Evolutionary conservation across 2,113 vertebrate genomes (phyloP), one percentile per base, ranked within the genome.

Genomic region (Zapus hudsonius): DNA sequence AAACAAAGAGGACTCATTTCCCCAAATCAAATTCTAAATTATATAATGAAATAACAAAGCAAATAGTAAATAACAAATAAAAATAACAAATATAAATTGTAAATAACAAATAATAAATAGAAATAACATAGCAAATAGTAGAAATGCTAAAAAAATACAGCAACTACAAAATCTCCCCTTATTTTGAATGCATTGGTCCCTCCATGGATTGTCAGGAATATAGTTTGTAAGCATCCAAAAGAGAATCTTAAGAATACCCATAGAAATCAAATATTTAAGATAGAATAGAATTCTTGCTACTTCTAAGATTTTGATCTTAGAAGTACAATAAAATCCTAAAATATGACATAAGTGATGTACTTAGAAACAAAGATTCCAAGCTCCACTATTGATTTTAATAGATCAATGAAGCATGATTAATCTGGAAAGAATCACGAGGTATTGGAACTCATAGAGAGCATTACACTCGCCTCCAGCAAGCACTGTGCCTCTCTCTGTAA

Each of bases 191-290:
- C 27, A 27, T 8, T 0, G 29, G 1, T 59, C 52, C 38, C 25
- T n/a, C 33, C 40, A 25, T 63, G 29, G 17, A 27, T 52, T 59
- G 8, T 52, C 2, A 2, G 4, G 57, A 80, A 88, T 90, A 40
- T 5, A 70, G 79, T 88, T 85, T 72, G 47, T 55, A 94, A 90
- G 22, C 69, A 57, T 44, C 42, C 13, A 23, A 88, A 82, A 5
- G 31, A 5, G 29, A 88, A 86, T 64, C n/a, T 69, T 83, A 78
- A 23, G 27, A 80, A 70, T 83, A 69, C 5, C 52, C 9, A 73
- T 52, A 10, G 86, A 92, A n/a, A 79, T 12, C 12, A 66, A 92
- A 86, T 16, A 36, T 74, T 92, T 83, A 83, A 74, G 29, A 82
- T 69, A 61, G 64, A 80, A 85, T 83, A 3, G 47, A 61, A 52